Conservation (phyloP, 1,140 invertebrate species). For the Heliothis virescens region DNA sequence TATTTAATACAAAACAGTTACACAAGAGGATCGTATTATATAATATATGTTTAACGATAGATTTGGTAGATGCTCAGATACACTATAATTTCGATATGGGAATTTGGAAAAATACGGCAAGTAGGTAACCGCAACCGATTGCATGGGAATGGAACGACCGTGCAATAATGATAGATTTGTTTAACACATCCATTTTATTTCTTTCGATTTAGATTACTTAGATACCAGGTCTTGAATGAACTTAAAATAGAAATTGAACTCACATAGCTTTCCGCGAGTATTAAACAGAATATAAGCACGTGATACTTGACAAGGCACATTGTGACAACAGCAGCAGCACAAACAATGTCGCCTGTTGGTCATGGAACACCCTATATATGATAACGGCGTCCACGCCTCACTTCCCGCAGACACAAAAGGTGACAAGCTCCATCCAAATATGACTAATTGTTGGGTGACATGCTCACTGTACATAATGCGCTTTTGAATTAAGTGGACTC, state of each 20-base stretch:
- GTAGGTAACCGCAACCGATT: too few relatives aligned
- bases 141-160: too few relatives aligned
- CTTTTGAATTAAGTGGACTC: constrained; percentile 8
- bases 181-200: too few relatives aligned
- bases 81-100: too few relatives aligned
- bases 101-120: too few relatives aligned
- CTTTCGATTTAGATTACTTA: too few relatives aligned
- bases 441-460: constrained; percentile 37
- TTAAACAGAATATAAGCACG: constrained; percentile 54
- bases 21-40: too few relatives aligned
- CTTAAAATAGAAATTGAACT: constrained; percentile 46
- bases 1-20: too few relatives aligned
- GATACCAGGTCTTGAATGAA: too few relatives aligned
- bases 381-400: constrained; percentile 60
- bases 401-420: constrained; percentile 52
- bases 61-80: too few relatives aligned
- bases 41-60: too few relatives aligned
- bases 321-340: constrained; percentile 51
- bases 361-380: constrained; percentile 51
- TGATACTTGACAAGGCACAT: constrained; percentile 57
- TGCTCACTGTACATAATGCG: constrained; percentile 7
- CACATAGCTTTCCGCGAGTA: constrained; percentile 60
- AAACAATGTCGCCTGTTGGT: constrained; percentile 34
- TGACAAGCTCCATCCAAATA: constrained; percentile 41
- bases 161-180: too few relatives aligned